Evolutionary conservation across 1,140 invertebrate species (phyloP).

Genomic region (Ditylenchus dipsaci): DNA sequence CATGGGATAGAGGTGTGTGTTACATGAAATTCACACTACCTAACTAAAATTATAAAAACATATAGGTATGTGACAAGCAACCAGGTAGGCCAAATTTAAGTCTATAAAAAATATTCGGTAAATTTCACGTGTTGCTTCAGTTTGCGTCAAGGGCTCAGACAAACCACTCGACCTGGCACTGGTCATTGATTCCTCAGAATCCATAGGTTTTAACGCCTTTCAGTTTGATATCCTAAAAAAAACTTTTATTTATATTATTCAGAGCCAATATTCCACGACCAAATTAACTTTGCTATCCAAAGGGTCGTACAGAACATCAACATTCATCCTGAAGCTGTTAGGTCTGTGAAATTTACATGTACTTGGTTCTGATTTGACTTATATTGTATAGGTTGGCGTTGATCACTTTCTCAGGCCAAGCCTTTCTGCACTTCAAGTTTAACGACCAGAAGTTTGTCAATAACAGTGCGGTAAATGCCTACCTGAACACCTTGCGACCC

Average conservation of each 20-base stretch:
- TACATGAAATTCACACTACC: too few species aligned
- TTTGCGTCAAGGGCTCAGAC: constrained; percentile 50
- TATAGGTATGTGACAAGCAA: constrained; percentile 48
- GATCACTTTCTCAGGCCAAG: constrained; percentile 54
- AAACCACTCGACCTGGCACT: constrained; percentile 52
- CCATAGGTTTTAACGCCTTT: constrained; percentile 14
- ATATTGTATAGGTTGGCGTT: constrained; percentile 40
- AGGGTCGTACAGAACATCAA: constrained; percentile 53
- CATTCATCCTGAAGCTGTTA: constrained; percentile 54
- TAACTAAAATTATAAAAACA: too few species aligned
- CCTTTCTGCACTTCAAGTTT: constrained; percentile 54
- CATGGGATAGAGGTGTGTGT: constrained; percentile 54
- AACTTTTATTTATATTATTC: too few species aligned
- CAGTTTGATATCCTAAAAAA: too few species aligned
- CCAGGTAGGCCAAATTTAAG: constrained; percentile 25
- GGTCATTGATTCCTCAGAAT: constrained; percentile 56
- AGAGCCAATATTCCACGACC: constrained; percentile 50
- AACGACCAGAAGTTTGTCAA: constrained; percentile 47
- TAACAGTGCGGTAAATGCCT: constrained; percentile 44
- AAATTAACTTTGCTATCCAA: constrained; percentile 49
- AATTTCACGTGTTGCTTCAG: constrained; percentile 14
- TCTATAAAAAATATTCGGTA: too few species aligned
- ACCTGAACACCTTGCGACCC: constrained; percentile 44
- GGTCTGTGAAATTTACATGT: constrained; percentile 32
- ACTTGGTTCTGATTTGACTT: too few species aligned